These are phyloP conservation scores for Spongia lamella DNA, from an alignment of 37 sponge, comb jelly and placozoan species.

Conservation along the genomic window DNA sequence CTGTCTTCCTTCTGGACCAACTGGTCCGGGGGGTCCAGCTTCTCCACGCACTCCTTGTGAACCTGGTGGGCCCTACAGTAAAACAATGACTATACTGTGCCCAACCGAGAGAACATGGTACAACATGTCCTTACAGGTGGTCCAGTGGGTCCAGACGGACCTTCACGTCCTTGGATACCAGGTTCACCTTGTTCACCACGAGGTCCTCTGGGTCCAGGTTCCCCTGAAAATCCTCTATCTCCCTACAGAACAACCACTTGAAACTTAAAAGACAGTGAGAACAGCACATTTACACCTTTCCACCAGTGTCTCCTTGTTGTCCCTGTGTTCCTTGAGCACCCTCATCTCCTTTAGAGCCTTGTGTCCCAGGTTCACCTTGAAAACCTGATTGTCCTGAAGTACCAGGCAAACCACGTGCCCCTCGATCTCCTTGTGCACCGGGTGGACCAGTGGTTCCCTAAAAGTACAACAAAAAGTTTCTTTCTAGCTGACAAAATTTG, in stretches of 20 bases:
- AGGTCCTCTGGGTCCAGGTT: conserved; percentile 14
- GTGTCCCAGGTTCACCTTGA: conserved; percentile 1
- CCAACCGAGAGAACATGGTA: no score
- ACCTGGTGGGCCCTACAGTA: no score
- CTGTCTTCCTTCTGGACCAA: conserved; percentile 34
- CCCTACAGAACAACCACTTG: background rate
- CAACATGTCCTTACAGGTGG: conserved; percentile 10
- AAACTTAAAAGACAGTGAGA: no score
- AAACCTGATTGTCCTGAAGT: background rate
- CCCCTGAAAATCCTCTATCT: conserved; percentile 44
- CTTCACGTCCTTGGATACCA: conserved; percentile 45
- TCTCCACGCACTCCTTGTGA: conserved; percentile 12
- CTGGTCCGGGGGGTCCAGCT: conserved; percentile 27
- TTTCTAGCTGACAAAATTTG: background rate
- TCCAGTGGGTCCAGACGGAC: conserved; percentile 53
- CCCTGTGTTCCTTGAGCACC: conserved; percentile 24
- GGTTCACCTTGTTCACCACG: conserved; percentile 22
- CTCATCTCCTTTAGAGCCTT: conserved; percentile 13
- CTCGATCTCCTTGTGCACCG: conserved; percentile 41
- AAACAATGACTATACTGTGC: no score
- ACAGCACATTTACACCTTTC: conserved; percentile 1
- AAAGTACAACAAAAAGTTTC: background rate
- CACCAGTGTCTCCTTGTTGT: conserved; percentile 16
- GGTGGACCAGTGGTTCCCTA: conserved; percentile 47
- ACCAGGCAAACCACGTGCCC: conserved; percentile 11